Evolutionary conservation across 2,797 vertebrate species (phyloP), one percentile per base, ranked within the genome.

Genomic region (Diceros bicornis): DNA sequence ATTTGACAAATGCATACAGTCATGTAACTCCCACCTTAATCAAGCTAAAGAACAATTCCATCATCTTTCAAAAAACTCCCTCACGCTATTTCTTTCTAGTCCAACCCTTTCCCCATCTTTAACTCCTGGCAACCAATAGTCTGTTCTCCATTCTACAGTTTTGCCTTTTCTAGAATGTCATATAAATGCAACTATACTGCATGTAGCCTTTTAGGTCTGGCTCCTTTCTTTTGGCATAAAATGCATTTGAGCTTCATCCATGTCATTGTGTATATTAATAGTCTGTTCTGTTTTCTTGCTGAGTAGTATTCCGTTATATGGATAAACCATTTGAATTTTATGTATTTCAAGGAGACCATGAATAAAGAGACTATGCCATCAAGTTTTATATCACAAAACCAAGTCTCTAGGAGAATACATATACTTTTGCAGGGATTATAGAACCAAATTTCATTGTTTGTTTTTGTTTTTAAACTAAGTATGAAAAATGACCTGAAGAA

Each of bases 381-480:
- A 59, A 59, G n/a, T 86, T 88, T 27, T 81, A 4, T 2, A 34
- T 68, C 47, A 66, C 13, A 68, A 95, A 89, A 57, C 5, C 32
- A 82, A 50, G 27, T 21, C 27, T 89, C 32, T 50, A 57, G 21
- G 25, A 81, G 29, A 83, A 91, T 29, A 34, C 27, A 47, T 32
- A 59, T 9, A 41, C 11, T 83, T 72, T 27, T 59, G 17, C 6
- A 74, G 55, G 44, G 7, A 78, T 66, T 37, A 61, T 32, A 85
- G 52, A 88, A 91, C 32, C 57, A 52, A n/a, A 69, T 37, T 52
- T 84, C 27, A 7, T 41, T 21, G 21, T 74, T 91, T 25, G 14
- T 55, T 82, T 74, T 91, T 25, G 14, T 61, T 82, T 91, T 92
- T 44, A 72, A 97, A 52, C 27, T 23, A 27, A 78, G 16, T n/a